Base-by-base conservation (phyloP, 2,888 invertebrate species). In the Willowsia nigromaculata region DNA sequence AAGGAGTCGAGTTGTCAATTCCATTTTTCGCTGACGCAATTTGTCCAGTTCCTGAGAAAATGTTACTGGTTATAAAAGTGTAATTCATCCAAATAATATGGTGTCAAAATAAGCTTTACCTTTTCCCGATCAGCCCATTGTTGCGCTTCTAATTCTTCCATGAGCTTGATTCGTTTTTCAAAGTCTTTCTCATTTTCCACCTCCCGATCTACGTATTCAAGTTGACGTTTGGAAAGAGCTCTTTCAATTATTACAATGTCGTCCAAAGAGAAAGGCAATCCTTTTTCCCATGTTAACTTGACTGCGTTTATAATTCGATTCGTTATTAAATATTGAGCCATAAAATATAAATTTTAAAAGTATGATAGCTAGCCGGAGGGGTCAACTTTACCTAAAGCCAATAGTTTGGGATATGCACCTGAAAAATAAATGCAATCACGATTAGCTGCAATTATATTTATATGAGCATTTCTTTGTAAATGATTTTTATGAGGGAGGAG, bases 61-160 rank as follows among this genome's bases (percentile, higher is more conserved):
- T n/a, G n/a, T n/a, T n/a, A n/a, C n/a, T n/a, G n/a, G n/a, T n/a
- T n/a, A 81, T 33, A 40, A 30, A 33, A 25, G 30, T 62, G 62
- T n/a, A n/a, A n/a, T n/a, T n/a, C n/a, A n/a, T n/a, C n/a, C n/a
- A n/a, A n/a, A n/a, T n/a, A n/a, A n/a, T n/a, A n/a, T n/a, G n/a
- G n/a, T n/a, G n/a, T n/a, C n/a, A 53, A 25, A 78, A 13, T 30
- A 18, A 43, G 1, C 13, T 15, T 27, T 4, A 96, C 96, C 91
- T 96, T 95, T 93, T 98, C 97, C 90, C 97, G 95, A 83, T 96
- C 96, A 11, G 96, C 95, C 97, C 97, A 98, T 93, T 97, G 96
- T 92, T 97, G 96, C 89, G 96, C 95, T 94, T 97, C 97, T 91
- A 98, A 95, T n/a, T 97, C 96, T 76, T 95, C 95, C 91, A 97